Base-by-base conservation (phyloP, 2,888 invertebrate species). In the Agrypnus murinus region DNA sequence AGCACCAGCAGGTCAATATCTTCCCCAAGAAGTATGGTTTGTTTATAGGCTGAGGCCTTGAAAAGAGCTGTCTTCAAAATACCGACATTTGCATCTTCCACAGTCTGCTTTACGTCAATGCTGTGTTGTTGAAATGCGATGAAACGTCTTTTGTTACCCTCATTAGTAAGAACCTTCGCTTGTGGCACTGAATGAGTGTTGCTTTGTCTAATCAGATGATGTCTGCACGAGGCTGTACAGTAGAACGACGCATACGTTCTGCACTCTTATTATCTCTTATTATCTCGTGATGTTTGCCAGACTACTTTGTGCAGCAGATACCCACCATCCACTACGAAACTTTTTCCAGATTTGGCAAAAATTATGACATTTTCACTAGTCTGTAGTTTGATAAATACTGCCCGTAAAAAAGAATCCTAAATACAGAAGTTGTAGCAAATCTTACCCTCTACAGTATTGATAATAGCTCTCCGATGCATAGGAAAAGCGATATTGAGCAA, bases 121-220 rank as follows among this genome's bases (percentile, higher is more conserved):
- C 25, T 14, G 2, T 48, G 17, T 8, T 10, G 15, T 4, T 25
- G 2, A 9, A 48, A 48, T 15, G 9, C 10, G 19, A 48, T 48
- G 3, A 19, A 25, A 8, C 19, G 48, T 7, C 48, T 4, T 48
- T 48, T 48, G 48, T 48, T 48, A 10, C 25, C 19, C 3, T 17
- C 25, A 15, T 48, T 48, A 2, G 19, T 7, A 2, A 25, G 48
- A n/a, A 4, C 1, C 10, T 48, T 48, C 17, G 17, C 48, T 25
- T 48, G 48, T 10, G 48, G 15, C 4, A 48, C 9, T 48, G 15
- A 14, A 48, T 48, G 4, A 48, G n/a, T n/a, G 48, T 48, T 25
- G 48, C 15, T 15, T 48, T 6, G 4, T 48, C 48, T 9, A 45
- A 45, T n/a, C n/a, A n/a, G 14, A 45, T 15, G 45, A 8, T 8